A percentile compares a stretch with the other conserved stretches of the same genome.
phyloP scores from a whole-genome alignment of 2,888 invertebrate genomes.

The Epinotia demarniana region DNA sequence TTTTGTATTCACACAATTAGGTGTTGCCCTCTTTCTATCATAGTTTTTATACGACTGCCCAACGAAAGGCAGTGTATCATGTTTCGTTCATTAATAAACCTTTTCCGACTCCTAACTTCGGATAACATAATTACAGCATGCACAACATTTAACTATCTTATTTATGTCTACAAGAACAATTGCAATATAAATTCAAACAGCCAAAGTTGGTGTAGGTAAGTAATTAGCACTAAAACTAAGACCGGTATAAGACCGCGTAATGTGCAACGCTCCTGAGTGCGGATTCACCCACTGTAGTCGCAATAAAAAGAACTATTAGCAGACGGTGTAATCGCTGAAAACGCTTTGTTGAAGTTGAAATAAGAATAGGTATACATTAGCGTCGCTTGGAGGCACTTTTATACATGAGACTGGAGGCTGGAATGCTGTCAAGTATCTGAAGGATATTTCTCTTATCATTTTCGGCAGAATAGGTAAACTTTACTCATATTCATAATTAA shows the following conservation, averaged over 20 bases:
- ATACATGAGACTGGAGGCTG: conserved; percentile 16
- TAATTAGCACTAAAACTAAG: conserved; percentile 31
- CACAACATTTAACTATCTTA: background rate
- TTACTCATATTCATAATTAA: no score
- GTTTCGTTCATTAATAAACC: no score
- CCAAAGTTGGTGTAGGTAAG: conserved; percentile 26
- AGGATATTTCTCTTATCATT: conserved; percentile 7
- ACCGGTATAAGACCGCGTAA: conserved; percentile 22
- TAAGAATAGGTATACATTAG: conserved; percentile 30
- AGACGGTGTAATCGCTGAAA: conserved; percentile 40
- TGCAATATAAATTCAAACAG: conserved; percentile 15
- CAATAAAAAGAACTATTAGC: conserved; percentile 60
- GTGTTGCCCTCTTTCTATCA: no score
- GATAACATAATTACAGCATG: no score
- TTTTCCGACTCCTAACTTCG: no score
- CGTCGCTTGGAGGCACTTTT: conserved; percentile 8
- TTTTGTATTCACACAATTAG: no score
- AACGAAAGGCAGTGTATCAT: no score
- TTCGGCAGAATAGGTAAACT: background rate
- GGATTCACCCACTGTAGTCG: conserved; percentile 55
- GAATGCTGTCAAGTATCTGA: conserved; percentile 10
- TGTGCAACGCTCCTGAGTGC: conserved; percentile 19
- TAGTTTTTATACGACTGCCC: no score
- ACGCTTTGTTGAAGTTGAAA: conserved; percentile 35
- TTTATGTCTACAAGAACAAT: background rate